Evolutionary conservation across 2,113 vertebrate genomes (phyloP), one percentile per base, ranked within the genome.

Genomic region (Xiphophorus couchianus): DNA sequence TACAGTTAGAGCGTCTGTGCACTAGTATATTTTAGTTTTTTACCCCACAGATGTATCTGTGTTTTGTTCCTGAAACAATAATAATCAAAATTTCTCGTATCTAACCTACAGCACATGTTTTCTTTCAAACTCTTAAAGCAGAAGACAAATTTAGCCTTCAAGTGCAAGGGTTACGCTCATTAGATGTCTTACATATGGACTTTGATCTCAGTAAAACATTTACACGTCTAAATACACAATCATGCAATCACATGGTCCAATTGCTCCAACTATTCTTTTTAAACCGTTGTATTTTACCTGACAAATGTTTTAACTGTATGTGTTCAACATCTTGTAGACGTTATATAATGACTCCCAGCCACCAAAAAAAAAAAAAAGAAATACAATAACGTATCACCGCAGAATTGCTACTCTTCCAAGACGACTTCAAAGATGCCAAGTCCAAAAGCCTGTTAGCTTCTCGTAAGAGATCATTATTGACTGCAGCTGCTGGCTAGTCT

Each of bases 341-440:
- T 58, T 58, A 25, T 58, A 58, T 54, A 54, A 54, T n/a, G 51
- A 58, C 51, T 10, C 19, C 51, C 51, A 42, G 39, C 12, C 39
- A 19, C 51, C 22, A n/a, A 22, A 54, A 8, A 8, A 33, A 33
- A 33, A 35, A 35, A n/a, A 58, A 10, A 58, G 22, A n/a, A 58
- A 58, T 10, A 58, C 51, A n/a, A n/a, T 58, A n/a, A 58, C 25
- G 1, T n/a, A 58, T 58, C 51, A 25, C 51, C n/a, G 22, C 51
- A 58, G 51, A 58, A 19, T n/a, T n/a, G 51, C 51, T n/a, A 12
- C 75, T 76, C 17, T 69, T 64, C 62, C 62, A 31, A 64, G 19
- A 19, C 25, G 6, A 33, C 29, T 64, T 64, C 22, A 7, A 31
- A 33, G 10, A 0, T 37, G 64, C 33, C 64, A 39, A 66, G 33